Percentiles rank a stretch among this genome's conserved stretches.
Evolutionary conservation across 2,888 invertebrate species (phyloP).

Genomic region (Sinelater perroti): DNA sequence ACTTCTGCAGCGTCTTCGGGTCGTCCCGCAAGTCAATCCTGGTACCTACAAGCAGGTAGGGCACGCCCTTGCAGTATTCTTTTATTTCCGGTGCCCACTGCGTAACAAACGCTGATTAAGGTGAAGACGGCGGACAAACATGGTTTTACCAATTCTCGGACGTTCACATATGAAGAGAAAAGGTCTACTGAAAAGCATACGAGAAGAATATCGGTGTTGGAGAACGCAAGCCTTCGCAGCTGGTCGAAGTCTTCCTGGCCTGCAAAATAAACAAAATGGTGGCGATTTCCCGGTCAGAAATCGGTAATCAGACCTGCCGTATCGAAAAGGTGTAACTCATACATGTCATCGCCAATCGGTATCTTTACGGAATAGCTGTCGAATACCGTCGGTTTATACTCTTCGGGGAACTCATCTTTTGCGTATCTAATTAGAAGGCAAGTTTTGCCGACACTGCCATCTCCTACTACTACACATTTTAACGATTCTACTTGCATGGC

Average conservation of each 20-base stretch:
- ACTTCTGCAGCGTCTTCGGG: conserved; percentile 7
- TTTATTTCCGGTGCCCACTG: conserved; percentile 37
- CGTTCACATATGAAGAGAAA: conserved; percentile 99
- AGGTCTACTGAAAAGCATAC: conserved; percentile 99
- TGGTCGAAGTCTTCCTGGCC: conserved; percentile 98
- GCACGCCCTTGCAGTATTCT: conserved; percentile 19
- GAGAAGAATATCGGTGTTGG: conserved; percentile 98
- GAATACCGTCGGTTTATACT: conserved; percentile 95
- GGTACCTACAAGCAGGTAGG: conserved; percentile 31
- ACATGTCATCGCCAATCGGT: conserved; percentile 99
- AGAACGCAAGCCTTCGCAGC: conserved; percentile 94
- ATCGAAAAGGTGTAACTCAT: conserved; percentile 98
- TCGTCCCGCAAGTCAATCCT: conserved; percentile 30
- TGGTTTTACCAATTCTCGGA: conserved; percentile 86
- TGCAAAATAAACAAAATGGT: conserved; percentile 55
- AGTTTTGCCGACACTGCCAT: conserved; percentile 97
- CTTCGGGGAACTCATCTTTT: conserved; percentile 88
- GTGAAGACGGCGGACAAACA: background rate
- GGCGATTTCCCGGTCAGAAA: background rate
- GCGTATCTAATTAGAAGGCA: conserved; percentile 84
- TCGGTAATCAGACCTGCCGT: conserved; percentile 79
- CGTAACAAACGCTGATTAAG: background rate
- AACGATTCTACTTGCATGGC: conserved; percentile 72
- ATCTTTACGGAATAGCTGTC: conserved; percentile 99
- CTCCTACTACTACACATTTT: conserved; percentile 97